A percentile compares a stretch with the other conserved stretches of the same genome.
These are phyloP conservation scores for Protosalanx chinensis DNA, from an alignment of 2,797 vertebrate genomes.

Conservation along the genomic window DNA sequence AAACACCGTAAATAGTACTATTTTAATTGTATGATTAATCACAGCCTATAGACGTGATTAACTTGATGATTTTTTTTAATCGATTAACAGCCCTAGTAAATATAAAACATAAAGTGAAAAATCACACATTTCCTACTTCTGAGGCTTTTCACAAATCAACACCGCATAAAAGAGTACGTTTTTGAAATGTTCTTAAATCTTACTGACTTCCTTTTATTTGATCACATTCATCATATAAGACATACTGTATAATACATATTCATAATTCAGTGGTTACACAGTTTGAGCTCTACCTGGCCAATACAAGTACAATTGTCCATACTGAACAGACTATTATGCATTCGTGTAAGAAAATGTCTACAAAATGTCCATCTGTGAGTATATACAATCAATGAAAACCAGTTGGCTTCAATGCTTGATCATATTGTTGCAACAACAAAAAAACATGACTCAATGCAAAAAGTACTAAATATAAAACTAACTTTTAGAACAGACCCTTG, in stretches of 20 bases:
- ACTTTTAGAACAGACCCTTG: slow-evolving; percentile 75
- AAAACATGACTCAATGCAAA: background rate
- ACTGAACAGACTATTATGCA: slow-evolving; percentile 44
- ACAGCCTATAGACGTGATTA: too few relatives aligned
- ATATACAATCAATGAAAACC: background rate
- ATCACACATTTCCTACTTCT: too few relatives aligned
- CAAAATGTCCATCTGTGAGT: slow-evolving; percentile 29
- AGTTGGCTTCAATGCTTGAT: background rate
- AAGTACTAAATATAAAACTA: slow-evolving; percentile 6
- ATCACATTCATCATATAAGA: too few relatives aligned
- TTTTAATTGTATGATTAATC: too few relatives aligned
- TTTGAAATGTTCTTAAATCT: too few relatives aligned
- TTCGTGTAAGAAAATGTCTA: slow-evolving; percentile 15
- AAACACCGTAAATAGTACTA: too few relatives aligned
- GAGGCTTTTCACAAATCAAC: too few relatives aligned
- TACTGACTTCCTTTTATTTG: too few relatives aligned
- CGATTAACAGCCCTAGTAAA: too few relatives aligned
- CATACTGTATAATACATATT: slow-evolving; percentile 64
- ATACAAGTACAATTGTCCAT: slow-evolving; percentile 58
- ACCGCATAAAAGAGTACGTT: too few relatives aligned
- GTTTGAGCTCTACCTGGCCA: slow-evolving; percentile 28
- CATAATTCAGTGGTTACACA: slow-evolving; percentile 51
- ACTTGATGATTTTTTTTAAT: too few relatives aligned
- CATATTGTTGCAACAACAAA: background rate
- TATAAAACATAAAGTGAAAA: too few relatives aligned